phyloP scores from a whole-genome alignment of 2,797 vertebrate species.

The Pangasius mekongensis region DNA sequence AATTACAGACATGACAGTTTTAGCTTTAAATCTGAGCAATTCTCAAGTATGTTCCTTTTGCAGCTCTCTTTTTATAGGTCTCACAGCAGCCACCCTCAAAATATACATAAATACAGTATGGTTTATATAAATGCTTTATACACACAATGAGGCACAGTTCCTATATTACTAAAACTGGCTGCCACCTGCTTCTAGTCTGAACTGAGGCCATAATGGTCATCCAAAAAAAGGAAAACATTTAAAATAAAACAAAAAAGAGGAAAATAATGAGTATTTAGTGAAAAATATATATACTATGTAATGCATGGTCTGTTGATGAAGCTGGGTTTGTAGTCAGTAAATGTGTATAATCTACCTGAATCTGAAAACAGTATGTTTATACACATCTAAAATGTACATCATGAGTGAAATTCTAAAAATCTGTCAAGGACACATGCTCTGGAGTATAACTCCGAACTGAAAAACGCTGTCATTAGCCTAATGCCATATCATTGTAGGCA shows the following conservation, averaged over 20 bases:
- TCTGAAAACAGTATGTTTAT: constrained; percentile 25
- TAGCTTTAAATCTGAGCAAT: background rate
- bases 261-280: background rate
- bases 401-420: constrained; percentile 8
- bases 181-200: background rate
- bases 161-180: background rate
- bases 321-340: background rate
- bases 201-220: background rate
- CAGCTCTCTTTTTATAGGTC: background rate
- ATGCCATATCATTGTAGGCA: constrained; percentile 60
- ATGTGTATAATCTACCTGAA: constrained; percentile 4
- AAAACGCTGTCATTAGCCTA: constrained; percentile 68
- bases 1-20: background rate
- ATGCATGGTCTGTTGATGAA: constrained; percentile 3
- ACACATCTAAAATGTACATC: constrained; percentile 1
- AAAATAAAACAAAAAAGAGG: background rate
- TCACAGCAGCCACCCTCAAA: background rate
- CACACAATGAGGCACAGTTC: background rate
- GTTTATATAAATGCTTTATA: background rate
- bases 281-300: constrained; percentile 2
- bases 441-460: constrained; percentile 59
- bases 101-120: background rate
- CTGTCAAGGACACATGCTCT: constrained; percentile 45
- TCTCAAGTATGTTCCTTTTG: background rate
- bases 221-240: background rate